Evolutionary conservation across 2,113 vertebrate species (phyloP), one percentile per base, ranked within the genome.

Genomic region (Pycnonotus jocosus): DNA sequence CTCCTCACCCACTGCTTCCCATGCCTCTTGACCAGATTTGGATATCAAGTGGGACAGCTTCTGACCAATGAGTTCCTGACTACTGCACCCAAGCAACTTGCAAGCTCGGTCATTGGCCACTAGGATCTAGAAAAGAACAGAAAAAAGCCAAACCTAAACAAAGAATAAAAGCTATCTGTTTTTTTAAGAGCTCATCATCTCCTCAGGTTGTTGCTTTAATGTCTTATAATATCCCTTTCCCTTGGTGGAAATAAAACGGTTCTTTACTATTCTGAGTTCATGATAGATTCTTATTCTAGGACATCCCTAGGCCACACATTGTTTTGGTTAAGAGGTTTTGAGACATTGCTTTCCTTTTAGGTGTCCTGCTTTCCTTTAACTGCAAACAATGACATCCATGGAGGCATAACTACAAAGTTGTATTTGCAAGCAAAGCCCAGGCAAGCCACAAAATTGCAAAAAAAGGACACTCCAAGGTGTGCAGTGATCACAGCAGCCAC

Each of bases 41-140:
- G 98, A 98, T 74, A 99, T 97, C 19, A 99, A 66, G 42, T 54
- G 81, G 5, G 97, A 97, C 58, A 99, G 96, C 70, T 97, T 98
- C 96, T 97, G 98, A 44, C 99, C 99, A 71, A 98, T 98, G 82
- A 99, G 91, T 22, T 98, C 98, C 28, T 96, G 83, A 62, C 97
- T 93, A 27, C 97, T 98, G 73, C 97, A 98, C 40, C 98, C 98
- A 96, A 99, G 98, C 64, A 99, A 96, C 65, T 97, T 98, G 96
- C 98, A 98, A 15, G 99, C 99, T 95, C 97, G 97, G 74, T 99
- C 98, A 61, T 99, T 99, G 80, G 98, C 98, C 80, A 99, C 98
- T 33, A 99, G 90, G 95, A 99, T 98, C 99, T 99, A 82, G 35
- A 82, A 93, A n/a, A 56, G 47, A 35, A 38, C 38, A n/a, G 28